Percentiles rank a stretch among this genome's conserved stretches.
Evolutionary conservation across 2,888 invertebrate genomes (phyloP).

Genomic region (Neoitamus cyanurus): DNA sequence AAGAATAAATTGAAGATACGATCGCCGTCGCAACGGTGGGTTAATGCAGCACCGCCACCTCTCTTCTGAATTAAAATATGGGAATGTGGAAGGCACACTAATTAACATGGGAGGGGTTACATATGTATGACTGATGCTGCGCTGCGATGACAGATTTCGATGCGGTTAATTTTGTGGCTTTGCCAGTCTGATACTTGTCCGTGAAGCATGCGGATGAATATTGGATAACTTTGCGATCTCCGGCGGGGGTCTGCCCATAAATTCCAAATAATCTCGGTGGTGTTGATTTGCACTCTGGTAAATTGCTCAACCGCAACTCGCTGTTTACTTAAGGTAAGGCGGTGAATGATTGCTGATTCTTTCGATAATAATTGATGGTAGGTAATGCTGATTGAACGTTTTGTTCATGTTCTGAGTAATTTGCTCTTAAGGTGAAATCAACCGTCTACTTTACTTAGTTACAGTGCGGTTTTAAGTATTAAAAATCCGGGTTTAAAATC

Average conservation of each 20-base stretch:
- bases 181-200: background rate
- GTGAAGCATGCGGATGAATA: background rate
- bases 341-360: background rate
- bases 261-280: background rate
- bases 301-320: background rate
- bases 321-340: background rate
- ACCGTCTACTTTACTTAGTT: background rate
- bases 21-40: background rate
- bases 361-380: background rate
- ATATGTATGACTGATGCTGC: background rate
- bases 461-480: background rate
- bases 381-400: background rate
- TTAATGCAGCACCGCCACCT: background rate
- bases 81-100: background rate
- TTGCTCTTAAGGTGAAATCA: background rate
- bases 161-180: conserved; percentile 4
- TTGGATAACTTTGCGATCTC: background rate
- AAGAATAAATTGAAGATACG: background rate
- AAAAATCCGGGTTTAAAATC: too few relatives aligned
- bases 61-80: background rate
- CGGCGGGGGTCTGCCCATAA: background rate
- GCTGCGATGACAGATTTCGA: background rate
- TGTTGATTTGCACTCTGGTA: background rate
- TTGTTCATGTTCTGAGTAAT: background rate
- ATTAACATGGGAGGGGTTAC: background rate